These are phyloP conservation scores for Molossus alvarezi DNA, from an alignment of 2,797 vertebrate genomes.

Conservation along the genomic window DNA sequence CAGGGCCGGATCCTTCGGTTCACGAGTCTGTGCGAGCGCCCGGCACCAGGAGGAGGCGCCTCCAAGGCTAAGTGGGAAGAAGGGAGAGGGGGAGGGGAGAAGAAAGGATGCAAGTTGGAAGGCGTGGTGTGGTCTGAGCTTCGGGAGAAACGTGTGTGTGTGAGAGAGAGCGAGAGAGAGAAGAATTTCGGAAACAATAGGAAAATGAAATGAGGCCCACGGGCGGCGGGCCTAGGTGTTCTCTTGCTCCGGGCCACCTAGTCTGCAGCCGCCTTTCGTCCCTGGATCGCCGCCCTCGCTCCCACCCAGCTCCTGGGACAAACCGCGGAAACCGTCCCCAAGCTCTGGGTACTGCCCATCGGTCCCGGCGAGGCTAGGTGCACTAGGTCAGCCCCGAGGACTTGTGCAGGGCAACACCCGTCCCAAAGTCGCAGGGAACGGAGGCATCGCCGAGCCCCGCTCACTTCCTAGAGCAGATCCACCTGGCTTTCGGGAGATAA, in stretches of 20 bases:
- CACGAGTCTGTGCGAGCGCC: neutral
- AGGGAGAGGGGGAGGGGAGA: neutral
- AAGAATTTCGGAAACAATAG: neutral
- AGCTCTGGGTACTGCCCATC: fast-evolving
- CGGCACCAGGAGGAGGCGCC: neutral
- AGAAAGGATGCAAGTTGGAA: neutral
- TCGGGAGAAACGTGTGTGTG: neutral
- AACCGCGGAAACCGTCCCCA: neutral
- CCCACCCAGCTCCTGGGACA: neutral
- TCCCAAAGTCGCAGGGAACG: neutral
- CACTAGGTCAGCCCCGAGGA: neutral
- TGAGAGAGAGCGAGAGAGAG: neutral
- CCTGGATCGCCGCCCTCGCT: neutral
- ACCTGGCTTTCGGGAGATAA: neutral
- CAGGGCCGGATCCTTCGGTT: neutral
- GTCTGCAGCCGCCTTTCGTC: neutral
- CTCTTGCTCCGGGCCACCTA: neutral
- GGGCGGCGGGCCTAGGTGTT: neutral
- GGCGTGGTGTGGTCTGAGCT: neutral
- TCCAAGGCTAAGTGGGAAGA: neutral
- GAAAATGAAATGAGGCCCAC: neutral
- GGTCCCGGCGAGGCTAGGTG: neutral
- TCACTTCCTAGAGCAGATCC: neutral
- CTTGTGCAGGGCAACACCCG: neutral
- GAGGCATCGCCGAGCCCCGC: neutral